phyloP scores from a whole-genome alignment of 2,797 vertebrate species.

The Natrix natrix region DNA sequence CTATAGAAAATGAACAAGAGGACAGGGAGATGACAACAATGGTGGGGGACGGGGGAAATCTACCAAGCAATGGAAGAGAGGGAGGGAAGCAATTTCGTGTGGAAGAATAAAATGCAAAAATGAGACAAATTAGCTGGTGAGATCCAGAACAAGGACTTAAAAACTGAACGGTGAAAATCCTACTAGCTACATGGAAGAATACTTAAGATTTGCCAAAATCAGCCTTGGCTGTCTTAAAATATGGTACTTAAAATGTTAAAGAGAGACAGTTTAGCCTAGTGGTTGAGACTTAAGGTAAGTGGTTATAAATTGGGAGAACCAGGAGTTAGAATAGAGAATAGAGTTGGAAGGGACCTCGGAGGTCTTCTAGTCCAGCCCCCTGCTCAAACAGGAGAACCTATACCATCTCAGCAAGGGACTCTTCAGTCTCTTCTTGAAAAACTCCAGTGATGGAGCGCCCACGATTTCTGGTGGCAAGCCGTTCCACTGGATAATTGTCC shows the following conservation, averaged over 20 bases:
- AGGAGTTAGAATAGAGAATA: neutral
- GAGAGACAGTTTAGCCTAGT: neutral
- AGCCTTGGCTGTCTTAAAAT: neutral
- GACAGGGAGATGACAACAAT: slow-evolving; percentile 29
- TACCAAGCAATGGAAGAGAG: slow-evolving; percentile 27
- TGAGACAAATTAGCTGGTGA: neutral
- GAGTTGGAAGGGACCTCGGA: neutral
- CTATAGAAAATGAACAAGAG: slow-evolving; percentile 64
- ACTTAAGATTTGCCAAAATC: neutral
- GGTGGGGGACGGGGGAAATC: neutral
- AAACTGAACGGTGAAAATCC: neutral
- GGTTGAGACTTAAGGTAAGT: neutral
- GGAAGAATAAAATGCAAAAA: neutral
- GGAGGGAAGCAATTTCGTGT: neutral
- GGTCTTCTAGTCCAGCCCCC: no score
- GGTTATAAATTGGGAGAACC: neutral
- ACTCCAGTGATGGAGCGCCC: no score
- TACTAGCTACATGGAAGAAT: neutral
- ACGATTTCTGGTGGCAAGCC: no score
- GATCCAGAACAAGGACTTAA: neutral
- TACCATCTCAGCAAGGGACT: no score
- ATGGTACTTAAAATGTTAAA: neutral
- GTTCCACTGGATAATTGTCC: no score
- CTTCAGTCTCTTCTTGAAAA: no score
- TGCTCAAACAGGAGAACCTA: no score